These are phyloP conservation scores for Loripinus fragilis DNA, from an alignment of 2,888 invertebrate species.

Conservation along the genomic window DNA sequence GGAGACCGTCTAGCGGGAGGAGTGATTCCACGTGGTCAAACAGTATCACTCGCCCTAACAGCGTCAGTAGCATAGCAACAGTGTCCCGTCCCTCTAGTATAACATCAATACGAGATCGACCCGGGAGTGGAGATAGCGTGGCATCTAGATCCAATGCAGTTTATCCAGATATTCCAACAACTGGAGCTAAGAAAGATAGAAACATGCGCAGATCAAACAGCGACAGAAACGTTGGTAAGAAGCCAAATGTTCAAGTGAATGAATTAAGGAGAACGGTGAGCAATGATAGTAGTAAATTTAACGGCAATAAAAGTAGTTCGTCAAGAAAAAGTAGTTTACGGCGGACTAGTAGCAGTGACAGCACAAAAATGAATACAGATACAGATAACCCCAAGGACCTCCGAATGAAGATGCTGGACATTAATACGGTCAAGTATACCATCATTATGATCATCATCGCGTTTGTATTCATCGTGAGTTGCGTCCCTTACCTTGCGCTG, in stretches of 20 bases:
- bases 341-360: constrained; percentile 54
- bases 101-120: constrained; percentile 18
- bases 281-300: not conserved
- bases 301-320: not conserved
- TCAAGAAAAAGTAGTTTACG: constrained; percentile 29
- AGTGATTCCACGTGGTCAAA: constrained; percentile 62
- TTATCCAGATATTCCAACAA: not conserved
- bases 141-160: not conserved
- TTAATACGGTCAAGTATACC: constrained; percentile 63
- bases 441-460: constrained; percentile 64
- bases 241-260: not conserved
- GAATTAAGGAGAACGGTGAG: not conserved
- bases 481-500: constrained; percentile 62
- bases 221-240: not conserved
- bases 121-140: constrained; percentile 2
- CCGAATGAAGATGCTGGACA: constrained; percentile 59
- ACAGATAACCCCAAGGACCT: constrained; percentile 53
- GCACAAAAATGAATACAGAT: constrained; percentile 53
- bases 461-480: constrained; percentile 62
- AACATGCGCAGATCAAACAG: not conserved
- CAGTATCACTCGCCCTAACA: constrained; percentile 55
- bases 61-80: constrained; percentile 49
- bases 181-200: not conserved
- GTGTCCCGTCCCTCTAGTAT: constrained; percentile 45
- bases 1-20: constrained; percentile 46